Evolutionary conservation across 2,888 invertebrate species (phyloP).

Genomic region (Trimorus sp.): DNA sequence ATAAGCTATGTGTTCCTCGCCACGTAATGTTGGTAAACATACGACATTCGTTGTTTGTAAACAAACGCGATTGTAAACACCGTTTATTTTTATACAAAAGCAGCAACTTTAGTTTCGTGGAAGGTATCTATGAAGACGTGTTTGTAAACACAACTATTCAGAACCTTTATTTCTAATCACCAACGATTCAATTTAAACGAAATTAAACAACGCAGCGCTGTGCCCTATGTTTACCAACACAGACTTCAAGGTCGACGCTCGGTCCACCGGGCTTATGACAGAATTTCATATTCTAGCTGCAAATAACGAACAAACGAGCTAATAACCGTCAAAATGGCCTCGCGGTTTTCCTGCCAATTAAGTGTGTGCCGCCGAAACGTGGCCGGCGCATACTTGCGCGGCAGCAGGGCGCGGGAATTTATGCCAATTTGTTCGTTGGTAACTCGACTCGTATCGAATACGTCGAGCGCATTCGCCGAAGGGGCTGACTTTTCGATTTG

Average conservation of each 20-base stretch:
- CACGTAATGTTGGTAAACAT: no score
- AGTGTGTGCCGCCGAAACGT: conserved; percentile 34
- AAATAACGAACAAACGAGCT: conserved; percentile 33
- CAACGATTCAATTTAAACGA: no score
- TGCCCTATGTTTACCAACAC: no score
- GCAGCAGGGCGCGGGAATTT: conserved; percentile 71
- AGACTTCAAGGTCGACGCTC: background rate
- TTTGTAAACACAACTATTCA: no score
- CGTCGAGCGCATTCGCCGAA: conserved; percentile 67
- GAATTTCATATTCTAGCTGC: conserved; percentile 4
- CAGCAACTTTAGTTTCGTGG: no score
- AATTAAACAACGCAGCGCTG: no score
- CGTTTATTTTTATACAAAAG: no score
- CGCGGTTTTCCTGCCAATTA: conserved; percentile 44
- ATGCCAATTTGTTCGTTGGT: conserved; percentile 76
- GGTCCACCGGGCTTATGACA: background rate
- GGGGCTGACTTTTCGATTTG: conserved; percentile 75
- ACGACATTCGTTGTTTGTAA: no score
- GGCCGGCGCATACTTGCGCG: conserved; percentile 50
- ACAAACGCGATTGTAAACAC: no score
- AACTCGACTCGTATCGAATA: conserved; percentile 69
- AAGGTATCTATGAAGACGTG: no score
- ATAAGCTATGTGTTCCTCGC: no score
- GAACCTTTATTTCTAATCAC: no score
- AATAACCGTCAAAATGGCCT: conserved; percentile 42